Evolutionary conservation across 2,888 invertebrate species (phyloP).

Genomic region (Rhamnusium bicolor): DNA sequence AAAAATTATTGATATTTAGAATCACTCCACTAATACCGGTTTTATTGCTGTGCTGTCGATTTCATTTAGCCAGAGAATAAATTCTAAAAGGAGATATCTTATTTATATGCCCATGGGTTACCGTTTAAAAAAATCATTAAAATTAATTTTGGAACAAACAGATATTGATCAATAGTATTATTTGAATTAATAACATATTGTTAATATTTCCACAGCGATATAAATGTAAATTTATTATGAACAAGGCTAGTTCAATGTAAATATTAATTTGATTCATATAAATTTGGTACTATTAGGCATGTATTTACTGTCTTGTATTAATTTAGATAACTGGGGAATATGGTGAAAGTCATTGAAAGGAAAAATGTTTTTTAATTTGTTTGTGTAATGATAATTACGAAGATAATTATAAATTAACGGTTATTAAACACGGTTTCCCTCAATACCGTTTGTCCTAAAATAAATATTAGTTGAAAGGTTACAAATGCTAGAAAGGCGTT

Average conservation of each 20-base stretch:
- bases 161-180: background rate
- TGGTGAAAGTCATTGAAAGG: conserved; percentile 17
- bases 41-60: no score
- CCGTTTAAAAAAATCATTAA: background rate
- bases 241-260: conserved; percentile 16
- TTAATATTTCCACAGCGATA: background rate
- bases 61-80: no score
- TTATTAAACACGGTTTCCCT: no score
- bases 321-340: conserved; percentile 16
- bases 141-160: background rate
- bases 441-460: no score
- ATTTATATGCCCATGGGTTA: no score
- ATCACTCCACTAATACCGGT: no score
- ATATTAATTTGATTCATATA: conserved; percentile 23
- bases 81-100: background rate
- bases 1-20: no score
- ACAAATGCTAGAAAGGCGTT: no score
- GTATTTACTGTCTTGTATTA: background rate
- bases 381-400: background rate
- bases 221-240: conserved; percentile 2
- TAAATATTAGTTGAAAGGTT: no score
- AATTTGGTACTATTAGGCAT: conserved; percentile 6
- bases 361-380: conserved; percentile 1
- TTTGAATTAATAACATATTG: background rate
- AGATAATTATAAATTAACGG: background rate